phyloP scores from a whole-genome alignment of 2,888 invertebrate genomes.

The Plusia festucae region DNA sequence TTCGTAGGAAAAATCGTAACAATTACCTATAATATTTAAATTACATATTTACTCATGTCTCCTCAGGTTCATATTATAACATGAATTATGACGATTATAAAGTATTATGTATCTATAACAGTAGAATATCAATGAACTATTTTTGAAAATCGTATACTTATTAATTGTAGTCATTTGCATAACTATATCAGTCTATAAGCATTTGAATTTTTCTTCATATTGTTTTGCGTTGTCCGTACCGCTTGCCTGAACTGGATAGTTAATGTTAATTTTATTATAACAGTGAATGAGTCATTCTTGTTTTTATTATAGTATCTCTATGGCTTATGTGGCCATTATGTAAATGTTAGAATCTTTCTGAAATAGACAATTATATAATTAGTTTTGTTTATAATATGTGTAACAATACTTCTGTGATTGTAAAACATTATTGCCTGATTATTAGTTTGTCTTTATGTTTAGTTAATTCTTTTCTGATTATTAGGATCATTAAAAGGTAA shows the following conservation, averaged over 20 bases:
- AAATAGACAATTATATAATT: conserved; percentile 60
- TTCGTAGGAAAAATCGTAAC: conserved; percentile 16
- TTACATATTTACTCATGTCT: conserved; percentile 8
- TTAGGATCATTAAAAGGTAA: conserved; percentile 58
- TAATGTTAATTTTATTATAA: conserved; percentile 64
- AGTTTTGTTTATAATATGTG: conserved; percentile 58
- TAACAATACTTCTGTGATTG: conserved; percentile 77
- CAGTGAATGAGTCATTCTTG: conserved; percentile 70
- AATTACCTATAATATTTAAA: background rate
- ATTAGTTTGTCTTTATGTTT: conserved; percentile 66
- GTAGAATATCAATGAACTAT: conserved; percentile 55
- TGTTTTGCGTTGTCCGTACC: conserved; percentile 66
- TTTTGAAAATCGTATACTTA: conserved; percentile 50
- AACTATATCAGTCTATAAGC: conserved; percentile 37
- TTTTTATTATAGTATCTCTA: conserved; percentile 60
- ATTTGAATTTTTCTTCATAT: conserved; percentile 51
- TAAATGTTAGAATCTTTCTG: conserved; percentile 64
- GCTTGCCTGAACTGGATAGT: conserved; percentile 74
- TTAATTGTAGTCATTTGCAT: conserved; percentile 41
- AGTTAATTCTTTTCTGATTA: conserved; percentile 62
- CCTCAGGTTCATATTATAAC: conserved; percentile 17
- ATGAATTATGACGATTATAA: conserved; percentile 40
- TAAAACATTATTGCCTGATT: conserved; percentile 71
- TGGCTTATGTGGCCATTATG: conserved; percentile 52
- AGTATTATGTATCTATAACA: conserved; percentile 56